phyloP scores from a whole-genome alignment of 2,113 vertebrate species.

The Mirza zaza region DNA sequence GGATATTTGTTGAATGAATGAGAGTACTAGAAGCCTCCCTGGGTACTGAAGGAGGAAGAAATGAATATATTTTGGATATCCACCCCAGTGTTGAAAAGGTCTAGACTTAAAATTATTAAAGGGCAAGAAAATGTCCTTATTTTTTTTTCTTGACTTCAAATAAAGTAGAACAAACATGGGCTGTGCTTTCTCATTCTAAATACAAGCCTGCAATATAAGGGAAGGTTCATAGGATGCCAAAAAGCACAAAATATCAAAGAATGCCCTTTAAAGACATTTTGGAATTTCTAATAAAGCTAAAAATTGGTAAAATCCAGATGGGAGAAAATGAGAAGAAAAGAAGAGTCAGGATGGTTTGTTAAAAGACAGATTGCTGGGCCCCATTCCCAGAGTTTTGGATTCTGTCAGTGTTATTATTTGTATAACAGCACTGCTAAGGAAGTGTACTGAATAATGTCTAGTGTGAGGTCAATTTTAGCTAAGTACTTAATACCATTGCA shows the following conservation, averaged over 20 bases:
- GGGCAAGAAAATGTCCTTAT: conserved; percentile 49
- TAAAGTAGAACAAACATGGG: conserved; percentile 59
- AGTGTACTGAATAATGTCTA: neutral
- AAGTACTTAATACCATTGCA: neutral
- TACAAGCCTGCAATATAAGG: conserved; percentile 35
- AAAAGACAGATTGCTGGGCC: conserved; percentile 13
- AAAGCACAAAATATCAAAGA: conserved; percentile 50
- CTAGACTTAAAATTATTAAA: conserved; percentile 62
- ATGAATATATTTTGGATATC: conserved; percentile 61
- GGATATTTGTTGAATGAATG: conserved; percentile 48
- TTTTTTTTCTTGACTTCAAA: conserved; percentile 48
- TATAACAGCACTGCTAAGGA: conserved; percentile 1
- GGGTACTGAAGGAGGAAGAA: conserved; percentile 42
- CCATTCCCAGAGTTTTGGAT: neutral
- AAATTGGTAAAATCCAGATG: conserved; percentile 51
- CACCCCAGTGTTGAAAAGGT: conserved; percentile 15
- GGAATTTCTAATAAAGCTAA: conserved; percentile 52
- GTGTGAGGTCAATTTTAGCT: neutral
- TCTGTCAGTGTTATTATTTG: neutral
- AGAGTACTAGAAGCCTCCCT: conserved; percentile 19
- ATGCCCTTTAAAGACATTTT: conserved; percentile 47
- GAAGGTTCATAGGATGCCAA: conserved; percentile 42
- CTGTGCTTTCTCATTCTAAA: conserved; percentile 56
- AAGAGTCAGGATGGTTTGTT: neutral
- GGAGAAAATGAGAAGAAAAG: conserved; percentile 43